Evolutionary conservation across 2,113 vertebrate genomes (phyloP).

Genomic region (Channa argus): DNA sequence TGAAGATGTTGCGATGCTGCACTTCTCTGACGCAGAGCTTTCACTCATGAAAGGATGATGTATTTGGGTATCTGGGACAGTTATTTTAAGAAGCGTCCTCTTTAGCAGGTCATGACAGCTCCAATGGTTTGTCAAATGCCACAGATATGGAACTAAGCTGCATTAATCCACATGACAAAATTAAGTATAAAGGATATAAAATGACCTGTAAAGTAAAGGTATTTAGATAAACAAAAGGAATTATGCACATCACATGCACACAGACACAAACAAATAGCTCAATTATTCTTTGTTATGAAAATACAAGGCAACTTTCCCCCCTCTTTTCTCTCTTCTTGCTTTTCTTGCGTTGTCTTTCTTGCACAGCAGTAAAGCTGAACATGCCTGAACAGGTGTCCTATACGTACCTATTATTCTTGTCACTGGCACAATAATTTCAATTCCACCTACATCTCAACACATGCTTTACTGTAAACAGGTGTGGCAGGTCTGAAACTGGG

Average conservation of each 20-base stretch:
- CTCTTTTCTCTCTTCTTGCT: conserved; percentile 1
- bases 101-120: conserved; percentile 67
- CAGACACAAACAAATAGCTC: not conserved
- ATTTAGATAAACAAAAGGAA: not conserved
- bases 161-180: not conserved
- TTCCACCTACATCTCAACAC: conserved; percentile 56
- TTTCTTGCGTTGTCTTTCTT: not conserved
- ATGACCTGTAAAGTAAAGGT: not conserved
- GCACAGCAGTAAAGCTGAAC: conserved; percentile 41
- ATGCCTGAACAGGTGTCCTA: conserved; percentile 61
- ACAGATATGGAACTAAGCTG: conserved; percentile 23
- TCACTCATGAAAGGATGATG: conserved; percentile 56
- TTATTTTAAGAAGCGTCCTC: conserved; percentile 67
- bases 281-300: not conserved
- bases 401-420: conserved; percentile 45
- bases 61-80: conserved; percentile 74
- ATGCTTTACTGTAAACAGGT: conserved; percentile 36
- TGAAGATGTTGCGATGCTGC: conserved; percentile 36
- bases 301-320: conserved; percentile 2
- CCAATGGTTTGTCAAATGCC: conserved; percentile 41
- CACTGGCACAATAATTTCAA: conserved; percentile 40
- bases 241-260: not conserved
- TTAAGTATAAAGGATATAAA: not conserved
- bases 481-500: conserved; percentile 19
- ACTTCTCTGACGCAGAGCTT: conserved; percentile 39